phyloP scores from a whole-genome alignment of 2,888 invertebrate species.

The Hydrotaea diabolus region DNA sequence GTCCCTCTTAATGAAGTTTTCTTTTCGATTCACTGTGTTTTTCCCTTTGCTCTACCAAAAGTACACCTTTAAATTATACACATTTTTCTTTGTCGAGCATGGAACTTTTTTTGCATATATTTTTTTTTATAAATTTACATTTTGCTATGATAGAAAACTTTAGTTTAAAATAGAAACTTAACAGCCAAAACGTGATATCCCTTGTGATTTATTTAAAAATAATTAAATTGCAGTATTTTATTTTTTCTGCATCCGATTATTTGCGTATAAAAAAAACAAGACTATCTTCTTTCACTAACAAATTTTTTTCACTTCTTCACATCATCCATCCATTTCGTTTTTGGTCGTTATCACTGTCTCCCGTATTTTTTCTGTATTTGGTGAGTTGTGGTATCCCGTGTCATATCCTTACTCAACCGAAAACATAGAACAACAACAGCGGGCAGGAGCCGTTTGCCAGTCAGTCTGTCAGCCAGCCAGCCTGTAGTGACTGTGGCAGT shows the following conservation, averaged over 20 bases:
- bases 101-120: constrained; percentile 16
- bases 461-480: neutral
- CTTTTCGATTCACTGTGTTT: neutral
- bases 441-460: constrained; percentile 7
- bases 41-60: constrained; percentile 3
- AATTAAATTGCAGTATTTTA: constrained; percentile 9
- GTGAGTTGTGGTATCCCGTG: constrained; percentile 28
- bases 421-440: constrained; percentile 43
- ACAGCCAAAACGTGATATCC: neutral
- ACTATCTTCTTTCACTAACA: neutral
- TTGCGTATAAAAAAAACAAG: constrained; percentile 24
- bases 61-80: constrained; percentile 47
- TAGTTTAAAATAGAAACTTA: neutral
- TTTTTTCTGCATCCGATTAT: neutral
- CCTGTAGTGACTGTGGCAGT: too few species aligned
- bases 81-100: constrained; percentile 39
- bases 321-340: neutral
- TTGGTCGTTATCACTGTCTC: constrained; percentile 51
- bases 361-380: constrained; percentile 62
- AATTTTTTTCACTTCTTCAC: constrained; percentile 20
- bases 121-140: neutral
- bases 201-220: neutral
- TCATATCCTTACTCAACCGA: constrained; percentile 61
- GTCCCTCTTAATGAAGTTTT: constrained; percentile 15
- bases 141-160: constrained; percentile 34